A percentile compares a stretch with the other conserved stretches of the same genome.
Evolutionary conservation across 2,797 vertebrate genomes (phyloP).

Genomic region (Echiichthys vipera): DNA sequence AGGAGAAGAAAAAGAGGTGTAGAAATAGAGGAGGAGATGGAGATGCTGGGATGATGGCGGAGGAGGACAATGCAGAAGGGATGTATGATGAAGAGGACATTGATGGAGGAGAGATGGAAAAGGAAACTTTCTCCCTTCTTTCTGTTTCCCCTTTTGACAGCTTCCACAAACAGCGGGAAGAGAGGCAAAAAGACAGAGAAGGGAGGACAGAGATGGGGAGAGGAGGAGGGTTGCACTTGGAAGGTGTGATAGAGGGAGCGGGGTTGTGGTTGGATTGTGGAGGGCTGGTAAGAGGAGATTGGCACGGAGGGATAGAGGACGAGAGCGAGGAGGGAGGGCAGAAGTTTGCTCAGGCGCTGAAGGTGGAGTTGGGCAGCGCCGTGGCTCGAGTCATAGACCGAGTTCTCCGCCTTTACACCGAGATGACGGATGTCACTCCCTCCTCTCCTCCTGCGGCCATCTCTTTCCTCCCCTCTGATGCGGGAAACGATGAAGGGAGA

Average conservation of each 20-base stretch:
- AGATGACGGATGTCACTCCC: slow-evolving; percentile 62
- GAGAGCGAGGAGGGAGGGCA: slow-evolving; percentile 74
- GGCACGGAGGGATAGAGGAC: slow-evolving; percentile 73
- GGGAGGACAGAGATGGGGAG: slow-evolving; percentile 50
- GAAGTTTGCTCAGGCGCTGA: slow-evolving; percentile 86
- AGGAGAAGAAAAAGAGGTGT: slow-evolving; percentile 57
- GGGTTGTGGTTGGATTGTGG: slow-evolving; percentile 82
- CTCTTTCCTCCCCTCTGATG: slow-evolving; percentile 60
- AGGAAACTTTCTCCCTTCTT: slow-evolving; percentile 67
- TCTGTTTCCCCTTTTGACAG: slow-evolving; percentile 58
- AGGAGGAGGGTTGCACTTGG: slow-evolving; percentile 60
- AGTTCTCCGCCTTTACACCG: slow-evolving; percentile 83
- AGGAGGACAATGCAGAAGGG: slow-evolving; percentile 69
- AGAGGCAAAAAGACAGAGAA: slow-evolving; percentile 50
- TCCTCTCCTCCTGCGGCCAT: slow-evolving; percentile 60
- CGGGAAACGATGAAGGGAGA: slow-evolving; percentile 23
- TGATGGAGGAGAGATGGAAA: slow-evolving; percentile 56
- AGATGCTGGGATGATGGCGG: slow-evolving; percentile 57
- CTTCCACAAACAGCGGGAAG: slow-evolving; percentile 60
- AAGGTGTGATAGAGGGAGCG: slow-evolving; percentile 70
- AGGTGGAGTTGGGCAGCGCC: slow-evolving; percentile 83
- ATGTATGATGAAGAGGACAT: slow-evolving; percentile 76
- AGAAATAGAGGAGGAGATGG: slow-evolving; percentile 42
- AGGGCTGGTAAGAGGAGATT: slow-evolving; percentile 79
- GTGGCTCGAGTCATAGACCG: slow-evolving; percentile 87